Evolutionary conservation across 2,797 vertebrate species (phyloP), one percentile per base, ranked within the genome.

Genomic region (Tenualosa thibaudeaui): DNA sequence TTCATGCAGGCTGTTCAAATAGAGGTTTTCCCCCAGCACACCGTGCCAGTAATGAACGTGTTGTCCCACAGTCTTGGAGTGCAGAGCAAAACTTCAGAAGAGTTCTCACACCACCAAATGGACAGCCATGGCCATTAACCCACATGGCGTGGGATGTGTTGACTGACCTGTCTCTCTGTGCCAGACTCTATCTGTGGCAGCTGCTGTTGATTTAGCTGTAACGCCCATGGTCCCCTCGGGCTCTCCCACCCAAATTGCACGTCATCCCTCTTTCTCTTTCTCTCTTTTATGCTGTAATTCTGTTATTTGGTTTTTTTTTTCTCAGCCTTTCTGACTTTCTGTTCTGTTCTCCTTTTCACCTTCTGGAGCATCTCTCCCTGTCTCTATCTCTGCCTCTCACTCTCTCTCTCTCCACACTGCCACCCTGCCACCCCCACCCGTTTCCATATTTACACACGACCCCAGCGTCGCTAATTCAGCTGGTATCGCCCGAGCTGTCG

Each of bases 401-500:
- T 22, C 17, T 56, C 60, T 24, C 58, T 13, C 82, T 24, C 5
- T 62, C 62, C 46, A n/a, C 2, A 51, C 15, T 26, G 4, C 81
- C 53, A 4, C 81, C n/a, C 81, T 82, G n/a, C 26, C 50, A 15
- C 81, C 49, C 24, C 53, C 81, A 37, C 56, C 17, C 9, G 1
- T 31, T 22, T 10, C 62, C 62, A 68, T 37, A 68, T 37, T 68
- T 24, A 62, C 8, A 62, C 58, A 7, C 22, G 8, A 62, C 58
- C 58, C 81, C 81, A 58, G 83, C 83, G 82, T 85, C 85, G 82
- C 85, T 86, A 86, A 86, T 87, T 88, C 81, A 87, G 83, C 26
- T 71, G 31, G 87, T 85, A 50, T 83, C 40, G 51, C 60, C 83
- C 83, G 65, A 87, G 83, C 82, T 88, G 88, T 90, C 88, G 84